These are phyloP conservation scores for Drosophila affinis DNA, from an alignment of 2,888 invertebrate species.

Conservation along the genomic window DNA sequence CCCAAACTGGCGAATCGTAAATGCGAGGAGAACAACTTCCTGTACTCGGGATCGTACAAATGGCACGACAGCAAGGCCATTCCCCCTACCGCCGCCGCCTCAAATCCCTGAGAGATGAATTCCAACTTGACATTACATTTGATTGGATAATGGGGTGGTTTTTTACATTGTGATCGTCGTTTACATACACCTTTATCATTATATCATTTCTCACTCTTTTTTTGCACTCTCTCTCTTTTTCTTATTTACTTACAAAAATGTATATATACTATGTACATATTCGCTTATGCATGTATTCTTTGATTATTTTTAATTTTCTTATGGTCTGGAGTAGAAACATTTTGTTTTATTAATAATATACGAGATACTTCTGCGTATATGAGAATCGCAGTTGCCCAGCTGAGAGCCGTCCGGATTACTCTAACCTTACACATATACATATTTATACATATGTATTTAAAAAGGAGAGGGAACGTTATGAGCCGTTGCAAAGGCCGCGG, in stretches of 20 bases:
- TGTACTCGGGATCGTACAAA: conserved; percentile 98
- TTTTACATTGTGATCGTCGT: too few species aligned
- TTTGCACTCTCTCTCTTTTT: conserved; percentile 2
- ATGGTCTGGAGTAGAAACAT: conserved; percentile 22
- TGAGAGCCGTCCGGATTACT: too few species aligned
- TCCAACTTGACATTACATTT: too few species aligned
- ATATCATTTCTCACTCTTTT: conserved; percentile 7
- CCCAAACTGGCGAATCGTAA: conserved; percentile 95
- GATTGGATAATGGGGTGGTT: too few species aligned
- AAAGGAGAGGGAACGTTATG: too few species aligned
- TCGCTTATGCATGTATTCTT: conserved; percentile 25
- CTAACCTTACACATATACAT: too few species aligned
- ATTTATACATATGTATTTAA: too few species aligned
- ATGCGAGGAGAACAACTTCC: conserved; percentile 91
- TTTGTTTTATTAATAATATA: conserved; percentile 26
- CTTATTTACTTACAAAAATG: not conserved
- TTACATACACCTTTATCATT: not conserved
- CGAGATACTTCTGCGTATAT: too few species aligned
- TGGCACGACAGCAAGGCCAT: conserved; percentile 86
- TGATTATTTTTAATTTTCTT: conserved; percentile 36
- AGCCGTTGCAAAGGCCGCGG: too few species aligned
- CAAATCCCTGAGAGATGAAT: conserved; percentile 7
- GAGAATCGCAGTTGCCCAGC: too few species aligned
- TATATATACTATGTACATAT: not conserved
- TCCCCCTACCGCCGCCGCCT: not conserved